A percentile compares a stretch with the other conserved stretches of the same genome.
Evolutionary conservation across 2,888 invertebrate species (phyloP).

Genomic region (Latrodectus hesperus): DNA sequence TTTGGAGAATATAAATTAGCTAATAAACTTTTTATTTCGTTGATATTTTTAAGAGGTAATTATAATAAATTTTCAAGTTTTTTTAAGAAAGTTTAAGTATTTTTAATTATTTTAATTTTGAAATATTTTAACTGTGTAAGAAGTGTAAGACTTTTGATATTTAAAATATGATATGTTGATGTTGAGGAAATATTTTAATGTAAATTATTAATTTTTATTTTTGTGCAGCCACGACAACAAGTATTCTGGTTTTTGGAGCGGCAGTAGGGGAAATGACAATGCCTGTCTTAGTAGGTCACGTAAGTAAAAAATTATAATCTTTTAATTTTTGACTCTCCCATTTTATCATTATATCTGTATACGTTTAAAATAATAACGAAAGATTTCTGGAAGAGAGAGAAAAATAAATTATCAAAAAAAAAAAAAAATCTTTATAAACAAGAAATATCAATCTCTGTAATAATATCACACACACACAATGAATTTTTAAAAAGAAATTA

Average conservation of each 20-base stretch:
- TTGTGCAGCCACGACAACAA: slow-evolving; percentile 75
- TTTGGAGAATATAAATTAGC: too few species aligned
- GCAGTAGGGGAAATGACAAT: slow-evolving; percentile 77
- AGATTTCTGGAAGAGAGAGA: too few species aligned
- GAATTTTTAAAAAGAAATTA: too few species aligned
- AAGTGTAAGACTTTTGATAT: too few species aligned
- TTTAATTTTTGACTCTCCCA: background rate
- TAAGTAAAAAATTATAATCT: slow-evolving; percentile 72
- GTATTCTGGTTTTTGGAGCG: slow-evolving; percentile 76
- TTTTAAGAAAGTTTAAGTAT: background rate
- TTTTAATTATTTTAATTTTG: background rate
- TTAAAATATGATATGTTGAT: too few species aligned
- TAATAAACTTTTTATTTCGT: too few species aligned
- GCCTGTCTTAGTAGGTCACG: slow-evolving; percentile 77
- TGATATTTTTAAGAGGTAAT: background rate
- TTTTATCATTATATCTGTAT: background rate
- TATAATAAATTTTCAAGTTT: background rate
- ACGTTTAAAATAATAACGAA: too few species aligned
- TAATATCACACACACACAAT: too few species aligned
- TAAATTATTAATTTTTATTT: background rate
- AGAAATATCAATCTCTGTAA: too few species aligned
- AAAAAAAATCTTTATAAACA: too few species aligned
- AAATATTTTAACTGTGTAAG: background rate
- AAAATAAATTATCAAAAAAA: too few species aligned
- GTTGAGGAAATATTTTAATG: too few species aligned